Base-by-base conservation (phyloP, 2,797 vertebrate species). In the Poecile montanus region DNA sequence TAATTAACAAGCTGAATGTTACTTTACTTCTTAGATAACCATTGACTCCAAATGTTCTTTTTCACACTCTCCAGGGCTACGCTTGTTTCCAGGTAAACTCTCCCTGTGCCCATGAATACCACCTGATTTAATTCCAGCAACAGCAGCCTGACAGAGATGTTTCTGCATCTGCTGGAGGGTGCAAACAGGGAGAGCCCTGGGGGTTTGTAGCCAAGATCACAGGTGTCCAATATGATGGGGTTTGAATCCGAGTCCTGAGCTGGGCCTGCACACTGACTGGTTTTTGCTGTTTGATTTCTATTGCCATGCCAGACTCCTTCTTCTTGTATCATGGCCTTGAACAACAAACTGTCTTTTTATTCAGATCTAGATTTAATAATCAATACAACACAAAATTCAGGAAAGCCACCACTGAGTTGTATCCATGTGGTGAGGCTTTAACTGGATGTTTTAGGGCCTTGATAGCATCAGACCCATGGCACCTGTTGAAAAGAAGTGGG, bases 381-480 rank as follows among this genome's bases (percentile, higher is more conserved):
- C 16, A 53, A 20, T 1, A 2, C 3, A 16, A 60, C 10, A 42
- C n/a, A 21, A 42, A 58, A 60, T 36, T 76, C 30, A 62, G 63
- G 40, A 75, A 73, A 81, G 16, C n/a, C 34, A 21, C 32, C 45
- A 17, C 38, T 18, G 38, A 45, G 23, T 32, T 6, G 0, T 29
- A 17, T 23, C 45, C 1, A 0, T 25, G 42, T 0, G 0, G 16
- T 71, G 30, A 65, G 34, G 6, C 22, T 68, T 4, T 51, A 50
- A n/a, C 9, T 27, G 11, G 0, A 0, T 18, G 8, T 71, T 85
- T 66, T 51, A 86, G 66, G 84, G 20, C 13, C 16, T 73, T 6
- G 7, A 38, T 6, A 26, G 23, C 1, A 9, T 45, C 50, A 36
- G n/a, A 50, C 4, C 9, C 7, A 3, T 48, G 42, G 48, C 16